Conservation (phyloP, 2,888 invertebrate species). For the Protonemura montana region DNA sequence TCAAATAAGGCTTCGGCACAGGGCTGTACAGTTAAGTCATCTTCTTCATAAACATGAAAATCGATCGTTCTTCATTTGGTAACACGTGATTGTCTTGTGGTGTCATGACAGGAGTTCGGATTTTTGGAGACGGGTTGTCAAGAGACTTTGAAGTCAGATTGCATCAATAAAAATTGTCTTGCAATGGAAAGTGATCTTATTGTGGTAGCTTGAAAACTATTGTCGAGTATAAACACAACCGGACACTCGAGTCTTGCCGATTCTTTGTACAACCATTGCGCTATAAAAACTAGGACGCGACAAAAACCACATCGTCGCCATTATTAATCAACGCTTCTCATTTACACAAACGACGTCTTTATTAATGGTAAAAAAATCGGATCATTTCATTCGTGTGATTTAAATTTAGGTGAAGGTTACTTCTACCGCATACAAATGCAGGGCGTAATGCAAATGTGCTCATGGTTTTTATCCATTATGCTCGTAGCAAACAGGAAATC, state of each 20-base stretch:
- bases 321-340: constrained; percentile 19
- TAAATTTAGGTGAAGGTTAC: constrained; percentile 38
- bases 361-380: constrained; percentile 23
- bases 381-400: constrained; percentile 33
- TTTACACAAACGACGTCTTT: constrained; percentile 39
- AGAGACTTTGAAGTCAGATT: too few relatives aligned
- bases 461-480: background rate
- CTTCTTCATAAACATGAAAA: too few relatives aligned
- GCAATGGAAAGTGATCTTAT: too few relatives aligned
- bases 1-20: constrained; percentile 36
- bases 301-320: background rate
- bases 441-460: constrained; percentile 13
- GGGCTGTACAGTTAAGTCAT: constrained; percentile 31
- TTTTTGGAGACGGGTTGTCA: too few relatives aligned
- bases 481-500: constrained; percentile 15
- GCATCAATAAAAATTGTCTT: too few relatives aligned
- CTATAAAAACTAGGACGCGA: constrained; percentile 27
- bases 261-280: constrained; percentile 31
- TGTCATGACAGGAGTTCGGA: too few relatives aligned
- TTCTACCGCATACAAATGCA: background rate
- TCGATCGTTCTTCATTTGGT: background rate
- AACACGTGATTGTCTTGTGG: background rate
- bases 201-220: too few relatives aligned
- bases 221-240: background rate
- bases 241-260: background rate